Base-by-base conservation (phyloP, 2,797 vertebrate species). In the Tapera naevia region DNA sequence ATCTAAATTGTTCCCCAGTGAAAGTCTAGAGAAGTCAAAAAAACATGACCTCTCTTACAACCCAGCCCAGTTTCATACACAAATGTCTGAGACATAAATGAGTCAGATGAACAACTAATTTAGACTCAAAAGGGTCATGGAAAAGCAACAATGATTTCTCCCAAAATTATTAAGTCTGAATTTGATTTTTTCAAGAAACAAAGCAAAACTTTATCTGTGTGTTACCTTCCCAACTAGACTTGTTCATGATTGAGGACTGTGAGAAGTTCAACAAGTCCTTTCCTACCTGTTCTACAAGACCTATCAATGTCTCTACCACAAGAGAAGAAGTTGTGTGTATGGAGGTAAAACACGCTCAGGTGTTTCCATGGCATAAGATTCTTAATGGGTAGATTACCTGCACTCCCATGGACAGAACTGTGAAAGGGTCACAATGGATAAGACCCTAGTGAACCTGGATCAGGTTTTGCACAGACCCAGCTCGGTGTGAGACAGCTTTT, bases 361-460 rank as follows among this genome's bases (percentile, higher is more conserved):
- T 7, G 11, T 41, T 78, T 56, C 80, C 22, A 25, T 14, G 54
- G 41, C 61, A n/a, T 21, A 17, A 35, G 10, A 10, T 35, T 58
- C 16, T n/a, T 33, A 21, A 53, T 9, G 25, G 25, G 11, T 3
- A 0, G 19, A 18, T 51, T 50, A 2, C 9, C 32, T 57, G n/a
- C 0, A 0, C 23, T 74, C 10, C 37, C 46, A n/a, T 11, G 43
- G 41, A 21, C 19, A 12, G 21, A 6, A 37, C 24, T 13, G 1
- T 32, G 33, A 32, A 79, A 35, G 25, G 41, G 18, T 28, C 62
- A 39, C 21, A 15, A 41, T 2, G 24, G 41, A 50, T 46, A 48
- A 15, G 7, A 8, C 27, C 37, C 7, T 3, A 13, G 7, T 46
- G 69, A 76, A 7, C 16, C 33, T 10, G 15, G 4, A 57, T 57